Conservation (phyloP, 2,797 vertebrate genomes). For the Rhinella marina region DNA sequence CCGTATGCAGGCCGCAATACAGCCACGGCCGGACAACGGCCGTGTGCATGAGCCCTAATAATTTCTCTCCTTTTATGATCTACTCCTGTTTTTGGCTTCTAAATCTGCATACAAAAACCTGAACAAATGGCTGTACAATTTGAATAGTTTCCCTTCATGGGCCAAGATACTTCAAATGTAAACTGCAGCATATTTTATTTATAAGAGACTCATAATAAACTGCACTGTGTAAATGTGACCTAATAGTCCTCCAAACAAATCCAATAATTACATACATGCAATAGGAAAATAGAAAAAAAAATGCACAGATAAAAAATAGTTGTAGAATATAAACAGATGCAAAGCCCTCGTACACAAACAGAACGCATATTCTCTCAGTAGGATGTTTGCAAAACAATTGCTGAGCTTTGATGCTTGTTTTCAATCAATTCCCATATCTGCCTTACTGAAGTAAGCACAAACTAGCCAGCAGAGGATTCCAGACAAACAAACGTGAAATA, state of each 20-base stretch:
- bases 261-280: neutral
- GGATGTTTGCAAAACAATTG: conserved; percentile 1
- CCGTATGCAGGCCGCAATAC: too few relatives aligned
- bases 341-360: neutral
- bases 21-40: too few relatives aligned
- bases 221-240: neutral
- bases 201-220: too few relatives aligned
- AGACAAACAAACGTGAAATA: neutral
- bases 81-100: too few relatives aligned
- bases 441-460: neutral
- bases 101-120: too few relatives aligned
- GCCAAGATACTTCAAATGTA: too few relatives aligned
- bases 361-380: neutral
- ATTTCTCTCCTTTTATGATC: too few relatives aligned
- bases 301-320: neutral
- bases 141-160: too few relatives aligned
- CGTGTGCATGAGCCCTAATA: too few relatives aligned
- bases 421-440: neutral
- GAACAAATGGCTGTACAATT: too few relatives aligned
- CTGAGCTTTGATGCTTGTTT: neutral
- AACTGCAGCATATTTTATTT: too few relatives aligned
- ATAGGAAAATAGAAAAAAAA: neutral
- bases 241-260: neutral
- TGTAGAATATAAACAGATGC: neutral
- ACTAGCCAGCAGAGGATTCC: neutral